Conservation (phyloP, 1,140 invertebrate genomes). For the Drosophila tsacasi region DNA sequence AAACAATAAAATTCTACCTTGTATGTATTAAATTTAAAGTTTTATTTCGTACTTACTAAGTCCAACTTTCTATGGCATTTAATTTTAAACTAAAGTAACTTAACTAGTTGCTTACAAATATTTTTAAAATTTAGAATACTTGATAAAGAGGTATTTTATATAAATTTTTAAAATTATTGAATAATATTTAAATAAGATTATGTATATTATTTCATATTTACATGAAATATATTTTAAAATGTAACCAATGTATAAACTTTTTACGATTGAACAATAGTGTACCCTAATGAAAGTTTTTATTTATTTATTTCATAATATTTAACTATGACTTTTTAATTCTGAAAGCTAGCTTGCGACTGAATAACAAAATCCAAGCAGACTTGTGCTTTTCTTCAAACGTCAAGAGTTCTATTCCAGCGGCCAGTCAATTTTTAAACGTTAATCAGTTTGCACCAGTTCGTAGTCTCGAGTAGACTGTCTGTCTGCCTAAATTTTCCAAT, state of each 20-base stretch:
- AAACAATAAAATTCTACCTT: neutral
- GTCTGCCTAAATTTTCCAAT: neutral
- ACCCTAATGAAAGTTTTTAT: neutral
- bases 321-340: neutral
- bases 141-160: neutral
- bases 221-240: too few relatives aligned
- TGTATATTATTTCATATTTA: too few relatives aligned
- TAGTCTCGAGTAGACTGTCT: neutral
- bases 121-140: neutral
- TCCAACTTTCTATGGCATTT: neutral
- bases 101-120: neutral
- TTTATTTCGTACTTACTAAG: neutral
- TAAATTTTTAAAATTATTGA: neutral
- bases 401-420: neutral
- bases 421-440: neutral
- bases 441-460: too few relatives aligned
- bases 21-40: neutral
- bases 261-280: too few relatives aligned
- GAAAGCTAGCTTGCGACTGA: neutral
- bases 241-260: too few relatives aligned
- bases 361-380: neutral
- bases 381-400: neutral
- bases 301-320: neutral
- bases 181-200: neutral
- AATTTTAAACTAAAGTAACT: too few relatives aligned